Evolutionary conservation across 1,140 invertebrate genomes (phyloP), one percentile per base, ranked within the genome.

Genomic region (Leptinotarsa defecta): DNA sequence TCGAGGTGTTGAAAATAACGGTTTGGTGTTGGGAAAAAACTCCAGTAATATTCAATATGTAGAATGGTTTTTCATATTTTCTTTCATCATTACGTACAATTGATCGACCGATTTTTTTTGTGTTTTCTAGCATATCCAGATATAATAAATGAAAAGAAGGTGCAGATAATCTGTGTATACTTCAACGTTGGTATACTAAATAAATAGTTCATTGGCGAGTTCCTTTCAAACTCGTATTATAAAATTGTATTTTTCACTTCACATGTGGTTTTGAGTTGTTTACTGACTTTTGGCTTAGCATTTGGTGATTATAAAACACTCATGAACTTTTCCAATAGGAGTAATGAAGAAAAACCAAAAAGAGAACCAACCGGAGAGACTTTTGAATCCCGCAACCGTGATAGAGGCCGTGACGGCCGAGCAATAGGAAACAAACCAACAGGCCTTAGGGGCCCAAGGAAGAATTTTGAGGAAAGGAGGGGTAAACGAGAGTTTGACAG

Each of bases 401-500:
- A 65, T 63, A 34, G 86, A 78, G 88, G 85, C 74, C 86, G 85
- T 81, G 87, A 85, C 78, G 87, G 87, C 34, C 80, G 86, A 48
- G 82, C 81, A 34, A 75, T 82, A 24, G 83, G 83, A 43, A 87
- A 87, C 72, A 86, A 85, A 77, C 76, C 86, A 83, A 86, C 84
- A 80, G 86, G 82, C 80, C 81, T 84, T 68, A 84, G 88, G 76
- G 85, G 80, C 43, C 83, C 84, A 13, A 81, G 88, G 19, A 86
- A 89, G 22, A 87, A 87, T 76, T 93, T 91, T 83, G 88, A 88
- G 76, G 91, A 92, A 78, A 91, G 93, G 78, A 89, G 93, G 78
- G 91, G 93, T 61, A 96, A 96, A 87, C 90, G 95, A 52, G 96
- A 98, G 87, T 98, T 95, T 86, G 96, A 98, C 87, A 91, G 96